phyloP scores from a whole-genome alignment of 2,888 invertebrate genomes.

The Zonitis immaculata region DNA sequence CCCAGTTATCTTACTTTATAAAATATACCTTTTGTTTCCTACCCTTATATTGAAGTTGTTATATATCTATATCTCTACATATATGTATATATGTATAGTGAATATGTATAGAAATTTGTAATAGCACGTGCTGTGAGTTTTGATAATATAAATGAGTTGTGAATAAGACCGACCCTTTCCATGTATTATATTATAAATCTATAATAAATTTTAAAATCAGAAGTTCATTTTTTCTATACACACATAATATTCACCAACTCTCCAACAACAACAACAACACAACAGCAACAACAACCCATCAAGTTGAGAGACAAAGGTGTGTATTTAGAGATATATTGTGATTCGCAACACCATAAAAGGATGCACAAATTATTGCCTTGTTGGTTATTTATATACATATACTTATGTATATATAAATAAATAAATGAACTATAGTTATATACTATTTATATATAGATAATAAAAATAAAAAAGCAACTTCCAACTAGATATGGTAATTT shows the following conservation, averaged over 20 bases:
- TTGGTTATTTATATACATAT: not conserved
- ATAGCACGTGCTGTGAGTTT: constrained; percentile 24
- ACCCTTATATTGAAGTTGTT: too few relatives aligned
- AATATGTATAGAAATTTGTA: not conserved
- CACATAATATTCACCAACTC: constrained; percentile 1
- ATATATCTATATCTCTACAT: too few relatives aligned
- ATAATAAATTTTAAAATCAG: constrained; percentile 25
- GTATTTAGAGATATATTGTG: constrained; percentile 27
- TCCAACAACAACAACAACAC: not conserved
- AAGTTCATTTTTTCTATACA: constrained; percentile 22
- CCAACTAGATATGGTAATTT: not conserved
- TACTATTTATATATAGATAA: not conserved
- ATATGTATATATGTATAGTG: too few relatives aligned
- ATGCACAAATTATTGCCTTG: constrained; percentile 25
- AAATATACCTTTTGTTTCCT: not conserved
- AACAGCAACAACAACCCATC: not conserved
- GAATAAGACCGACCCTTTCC: constrained; percentile 25
- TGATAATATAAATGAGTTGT: constrained; percentile 25
- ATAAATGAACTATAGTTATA: too few relatives aligned
- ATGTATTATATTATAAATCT: constrained; percentile 24
- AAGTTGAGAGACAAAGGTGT: constrained; percentile 17
- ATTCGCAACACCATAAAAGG: constrained; percentile 28
- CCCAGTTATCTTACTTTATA: not conserved
- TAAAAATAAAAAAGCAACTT: too few relatives aligned
- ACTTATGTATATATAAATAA: not conserved